Base-by-base conservation (phyloP, 92 coral and sea anemone genomes). In the Phenganax stokvisi region DNA sequence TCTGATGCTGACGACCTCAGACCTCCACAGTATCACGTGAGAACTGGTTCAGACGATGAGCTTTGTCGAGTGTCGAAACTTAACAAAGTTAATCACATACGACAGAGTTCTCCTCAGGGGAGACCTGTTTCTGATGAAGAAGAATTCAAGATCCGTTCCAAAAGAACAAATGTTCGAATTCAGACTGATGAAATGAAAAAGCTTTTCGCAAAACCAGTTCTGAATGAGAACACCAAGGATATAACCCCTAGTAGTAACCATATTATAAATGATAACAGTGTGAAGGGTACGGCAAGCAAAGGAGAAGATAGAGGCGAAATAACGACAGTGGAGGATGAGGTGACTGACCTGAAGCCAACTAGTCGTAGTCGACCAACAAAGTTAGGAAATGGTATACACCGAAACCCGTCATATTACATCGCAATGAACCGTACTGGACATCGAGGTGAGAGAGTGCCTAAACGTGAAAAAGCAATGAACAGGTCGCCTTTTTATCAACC, bases 361-460 rank as follows among this genome's bases (percentile, higher is more conserved):
- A 1, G 31, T 47, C 81, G 81, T 20, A 64, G 55, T 15, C 73
- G 89, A 13, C 85, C 88, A 29, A 44, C 84, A 7, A 93, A 90
- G 63, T 71, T 87, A 37, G 84, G 99, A n/a, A 90, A 90, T 74
- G 86, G 87, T 10, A 97, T 96, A n/a, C 92, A 90, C 27, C 87
- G 99, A 56, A 96, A 96, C 70, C 91, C 90, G 53, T 96, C 99
- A 7, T 96, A 96, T 88, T 96, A 92, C 51, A 89, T 88, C 11
- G 99, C 99, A 53, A 90, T 96, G 72, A 89, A 86, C 63, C 85
- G 89, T 29, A 86, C 90, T 56, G 77, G 76, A 74, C 86, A 82
- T 53, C 87, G 86, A 54, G 86, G 82, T 20, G 71, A 59, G 72
- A 70, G 76, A 54, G 57, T 66, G 47, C 80, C 87, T 20, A 85